Evolutionary conservation across 1,140 invertebrate genomes (phyloP).

Genomic region (Lasaia peninsularis): DNA sequence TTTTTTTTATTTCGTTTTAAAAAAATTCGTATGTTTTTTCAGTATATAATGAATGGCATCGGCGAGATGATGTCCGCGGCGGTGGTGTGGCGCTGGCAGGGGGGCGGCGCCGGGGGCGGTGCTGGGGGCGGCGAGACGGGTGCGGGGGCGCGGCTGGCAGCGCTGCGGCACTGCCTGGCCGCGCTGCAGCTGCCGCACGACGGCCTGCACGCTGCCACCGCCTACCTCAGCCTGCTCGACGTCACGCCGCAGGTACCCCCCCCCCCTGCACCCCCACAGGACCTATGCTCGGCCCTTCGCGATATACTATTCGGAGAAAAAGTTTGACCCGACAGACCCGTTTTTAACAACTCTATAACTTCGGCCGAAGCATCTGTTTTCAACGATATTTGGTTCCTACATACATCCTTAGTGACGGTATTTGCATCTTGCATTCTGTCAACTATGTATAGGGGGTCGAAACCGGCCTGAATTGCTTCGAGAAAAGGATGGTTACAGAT

Average conservation of each 20-base stretch:
- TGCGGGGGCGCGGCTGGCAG: conserved; percentile 72
- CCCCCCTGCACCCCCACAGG: no score
- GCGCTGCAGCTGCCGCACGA: conserved; percentile 58
- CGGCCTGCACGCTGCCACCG: conserved; percentile 82
- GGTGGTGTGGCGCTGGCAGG: conserved; percentile 66
- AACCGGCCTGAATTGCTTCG: no score
- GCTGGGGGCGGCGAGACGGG: conserved; percentile 88
- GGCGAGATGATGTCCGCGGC: conserved; percentile 78
- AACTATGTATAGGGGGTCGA: no score
- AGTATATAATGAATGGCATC: conserved; percentile 97
- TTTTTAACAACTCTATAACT: no score
- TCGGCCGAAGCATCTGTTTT: no score
- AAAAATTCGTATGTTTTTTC: conserved; percentile 31
- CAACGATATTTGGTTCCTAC: no score
- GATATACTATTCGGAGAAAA: no score
- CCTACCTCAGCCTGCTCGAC: conserved; percentile 93
- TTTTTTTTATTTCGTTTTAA: not conserved
- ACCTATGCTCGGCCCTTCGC: no score
- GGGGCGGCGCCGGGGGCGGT: conserved; percentile 78
- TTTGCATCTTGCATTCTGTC: no score
- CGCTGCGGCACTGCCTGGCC: conserved; percentile 64
- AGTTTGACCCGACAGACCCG: no score
- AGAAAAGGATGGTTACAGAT: no score
- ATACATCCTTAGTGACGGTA: no score
- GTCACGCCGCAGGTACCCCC: conserved; percentile 85